phyloP scores from a whole-genome alignment of 2,113 vertebrate genomes.

The Oreochromis niloticus region DNA sequence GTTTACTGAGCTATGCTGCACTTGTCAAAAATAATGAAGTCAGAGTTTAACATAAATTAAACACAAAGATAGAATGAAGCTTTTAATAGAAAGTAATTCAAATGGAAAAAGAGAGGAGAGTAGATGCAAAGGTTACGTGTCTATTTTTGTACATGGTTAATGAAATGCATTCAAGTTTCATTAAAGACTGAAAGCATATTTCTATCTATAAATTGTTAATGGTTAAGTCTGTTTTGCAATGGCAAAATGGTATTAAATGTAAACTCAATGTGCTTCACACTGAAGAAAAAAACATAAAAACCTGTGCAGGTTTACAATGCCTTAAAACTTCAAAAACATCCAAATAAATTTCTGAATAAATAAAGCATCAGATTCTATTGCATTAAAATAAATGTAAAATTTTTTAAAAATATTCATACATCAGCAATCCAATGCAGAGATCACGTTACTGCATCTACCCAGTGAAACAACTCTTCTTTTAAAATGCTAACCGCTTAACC shows the following conservation, averaged over 20 bases:
- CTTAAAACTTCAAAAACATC: background rate
- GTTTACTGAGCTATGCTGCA: background rate
- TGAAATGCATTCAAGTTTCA: background rate
- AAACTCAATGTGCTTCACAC: background rate
- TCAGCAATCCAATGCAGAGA: background rate
- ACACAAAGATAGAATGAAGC: background rate
- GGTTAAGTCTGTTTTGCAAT: background rate
- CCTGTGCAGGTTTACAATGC: background rate
- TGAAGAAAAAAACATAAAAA: background rate
- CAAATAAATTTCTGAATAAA: background rate
- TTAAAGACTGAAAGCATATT: background rate
- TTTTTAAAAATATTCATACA: background rate
- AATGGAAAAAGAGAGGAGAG: background rate
- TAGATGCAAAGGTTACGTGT: background rate
- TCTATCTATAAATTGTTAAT: background rate
- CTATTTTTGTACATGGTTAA: background rate
- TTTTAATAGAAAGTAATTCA: background rate
- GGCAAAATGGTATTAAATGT: background rate
- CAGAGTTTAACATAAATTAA: background rate
- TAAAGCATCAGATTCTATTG: background rate
- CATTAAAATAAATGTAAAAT: background rate
- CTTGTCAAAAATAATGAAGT: background rate
- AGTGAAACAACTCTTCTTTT: background rate
- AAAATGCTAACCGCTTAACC: background rate
- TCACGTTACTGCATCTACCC: background rate